phyloP scores from a whole-genome alignment of 2,113 vertebrate species.

The Fukomys damarensis region DNA sequence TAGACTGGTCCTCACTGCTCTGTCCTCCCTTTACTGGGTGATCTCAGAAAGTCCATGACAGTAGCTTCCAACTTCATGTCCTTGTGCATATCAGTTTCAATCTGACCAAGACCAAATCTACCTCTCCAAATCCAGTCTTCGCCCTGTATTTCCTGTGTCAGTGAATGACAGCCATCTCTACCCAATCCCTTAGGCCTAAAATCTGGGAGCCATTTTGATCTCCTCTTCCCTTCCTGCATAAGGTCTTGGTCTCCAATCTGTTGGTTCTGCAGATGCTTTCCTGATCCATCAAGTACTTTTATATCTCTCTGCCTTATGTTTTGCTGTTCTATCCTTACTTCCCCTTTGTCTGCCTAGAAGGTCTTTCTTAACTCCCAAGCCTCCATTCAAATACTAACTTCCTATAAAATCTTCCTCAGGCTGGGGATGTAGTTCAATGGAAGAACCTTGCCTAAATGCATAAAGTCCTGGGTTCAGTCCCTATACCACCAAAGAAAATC shows the following conservation, averaged over 20 bases:
- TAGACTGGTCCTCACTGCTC: not conserved
- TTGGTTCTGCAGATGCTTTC: slow-evolving; percentile 39
- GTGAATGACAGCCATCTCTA: not conserved
- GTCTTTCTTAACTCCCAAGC: slow-evolving; percentile 23
- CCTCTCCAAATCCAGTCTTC: slow-evolving; percentile 21
- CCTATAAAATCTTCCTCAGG: not conserved
- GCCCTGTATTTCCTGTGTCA: not conserved
- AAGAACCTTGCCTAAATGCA: not conserved
- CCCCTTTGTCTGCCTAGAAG: not conserved
- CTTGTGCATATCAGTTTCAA: not conserved
- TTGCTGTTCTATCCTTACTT: not conserved
- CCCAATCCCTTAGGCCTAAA: not conserved
- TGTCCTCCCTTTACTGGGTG: not conserved
- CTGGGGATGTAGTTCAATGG: not conserved
- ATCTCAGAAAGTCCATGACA: not conserved
- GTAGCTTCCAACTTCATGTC: not conserved
- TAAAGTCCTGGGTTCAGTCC: not conserved
- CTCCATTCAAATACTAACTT: not conserved
- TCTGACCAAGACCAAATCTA: not conserved
- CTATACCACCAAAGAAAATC: not conserved
- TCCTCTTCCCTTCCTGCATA: not conserved
- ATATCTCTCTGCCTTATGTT: not conserved
- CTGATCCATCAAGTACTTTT: not conserved
- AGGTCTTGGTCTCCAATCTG: slow-evolving; percentile 38
- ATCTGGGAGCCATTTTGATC: not conserved